Evolutionary conservation across 1,140 invertebrate species (phyloP), one percentile per base, ranked within the genome.

Genomic region (Acromyrmex heyeri): DNA sequence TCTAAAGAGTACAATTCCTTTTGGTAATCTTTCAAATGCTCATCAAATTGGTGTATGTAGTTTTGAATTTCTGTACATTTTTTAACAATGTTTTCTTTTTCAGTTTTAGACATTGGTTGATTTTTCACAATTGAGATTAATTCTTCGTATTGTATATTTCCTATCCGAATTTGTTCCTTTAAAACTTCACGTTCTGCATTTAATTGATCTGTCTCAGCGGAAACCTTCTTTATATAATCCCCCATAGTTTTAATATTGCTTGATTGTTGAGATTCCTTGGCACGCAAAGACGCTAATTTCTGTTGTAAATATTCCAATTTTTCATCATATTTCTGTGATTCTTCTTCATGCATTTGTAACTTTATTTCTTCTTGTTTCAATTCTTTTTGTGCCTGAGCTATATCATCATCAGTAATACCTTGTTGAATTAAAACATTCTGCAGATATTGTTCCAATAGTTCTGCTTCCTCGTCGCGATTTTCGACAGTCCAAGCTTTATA

Each of bases 401-500:
- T 53, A 14, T 87, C 81, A 12, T 90, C 85, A 0, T 91, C 86
- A 48, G 50, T 92, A 18, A 92, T 75, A 2, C 92, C 93, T 62
- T 87, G 69, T 18, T 90, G 69, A 7, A 88, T 64, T 61, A 86
- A 82, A 57, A 94, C 75, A 24, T 90, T 85, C 62, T 89, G 34
- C 21, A 93, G 83, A 88, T 92, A 92, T 61, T 90, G 61, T 14
- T 91, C 78, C 2, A 92, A 73, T 10, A 93, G 38, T 62, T 48
- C 55, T 21, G 72, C 86, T 78, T 94, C 94, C 3, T 93, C 90
- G 0, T 94, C 91, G 0, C 77, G 72, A 76, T 93, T 93, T 27
- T 91, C 92, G 3, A 93, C 90, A 64, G 94, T 94, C 93, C 93
- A 92, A 18, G 86, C 90, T 61, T 88, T 87, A 67, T 92, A 93